Evolutionary conservation across 2,888 invertebrate genomes (phyloP).

Genomic region (Aradus depressus): DNA sequence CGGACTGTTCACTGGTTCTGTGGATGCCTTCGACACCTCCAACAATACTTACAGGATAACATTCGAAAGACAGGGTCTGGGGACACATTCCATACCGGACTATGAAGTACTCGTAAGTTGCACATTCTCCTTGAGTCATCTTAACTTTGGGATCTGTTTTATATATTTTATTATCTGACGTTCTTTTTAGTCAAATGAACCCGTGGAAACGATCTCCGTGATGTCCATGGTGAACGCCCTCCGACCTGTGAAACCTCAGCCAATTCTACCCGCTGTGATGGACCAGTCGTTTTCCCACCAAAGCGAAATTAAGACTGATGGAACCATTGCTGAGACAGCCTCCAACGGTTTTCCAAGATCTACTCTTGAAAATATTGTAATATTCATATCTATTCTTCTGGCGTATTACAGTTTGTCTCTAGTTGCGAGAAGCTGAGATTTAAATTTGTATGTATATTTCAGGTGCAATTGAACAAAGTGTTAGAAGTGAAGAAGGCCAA

Average conservation of each 20-base stretch:
- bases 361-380: slow-evolving; percentile 66
- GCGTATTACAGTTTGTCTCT: not conserved
- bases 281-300: slow-evolving; percentile 3
- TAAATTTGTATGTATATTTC: slow-evolving; percentile 7
- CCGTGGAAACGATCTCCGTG: slow-evolving; percentile 79
- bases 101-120: slow-evolving; percentile 65
- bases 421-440: not conserved
- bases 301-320: slow-evolving; percentile 3
- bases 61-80: slow-evolving; percentile 83
- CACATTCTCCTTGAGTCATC: not conserved
- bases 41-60: slow-evolving; percentile 90
- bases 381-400: slow-evolving; percentile 25
- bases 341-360: slow-evolving; percentile 62
- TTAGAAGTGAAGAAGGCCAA: slow-evolving; percentile 69
- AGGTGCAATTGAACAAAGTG: slow-evolving; percentile 72
- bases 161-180: not conserved
- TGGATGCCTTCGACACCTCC: slow-evolving; percentile 90
- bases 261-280: not conserved
- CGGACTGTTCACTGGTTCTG: slow-evolving; percentile 85
- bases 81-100: slow-evolving; percentile 92
- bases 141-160: not conserved
- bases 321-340: slow-evolving; percentile 13
- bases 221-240: slow-evolving; percentile 33
- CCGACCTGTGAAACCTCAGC: slow-evolving; percentile 16
- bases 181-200: slow-evolving; percentile 49